Percentiles rank a stretch among this genome's conserved stretches.
Evolutionary conservation across 2,888 invertebrate genomes (phyloP).

Genomic region (Pseudococcus jackbeardsleyi): DNA sequence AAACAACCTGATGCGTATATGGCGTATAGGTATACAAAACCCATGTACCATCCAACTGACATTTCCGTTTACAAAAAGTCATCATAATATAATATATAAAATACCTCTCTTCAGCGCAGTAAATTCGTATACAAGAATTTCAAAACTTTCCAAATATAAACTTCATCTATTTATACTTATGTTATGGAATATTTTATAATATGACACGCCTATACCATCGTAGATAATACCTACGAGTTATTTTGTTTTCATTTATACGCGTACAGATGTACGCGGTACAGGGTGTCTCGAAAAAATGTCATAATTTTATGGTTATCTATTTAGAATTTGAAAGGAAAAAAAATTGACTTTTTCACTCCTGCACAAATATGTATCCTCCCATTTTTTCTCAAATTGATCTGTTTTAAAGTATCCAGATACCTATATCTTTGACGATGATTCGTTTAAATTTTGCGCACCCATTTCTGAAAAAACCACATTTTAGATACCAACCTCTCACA

Average conservation of each 20-base stretch:
- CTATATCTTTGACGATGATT: background rate
- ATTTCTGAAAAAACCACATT: background rate
- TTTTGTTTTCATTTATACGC: constrained; percentile 11
- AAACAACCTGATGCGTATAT: background rate
- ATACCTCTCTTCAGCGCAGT: background rate
- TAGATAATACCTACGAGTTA: background rate
- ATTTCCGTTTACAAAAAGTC: constrained; percentile 38
- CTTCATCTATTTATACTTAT: background rate
- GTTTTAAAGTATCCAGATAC: background rate
- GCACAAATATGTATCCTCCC: no score
- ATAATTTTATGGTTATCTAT: background rate
- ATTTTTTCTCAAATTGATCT: background rate
- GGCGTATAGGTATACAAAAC: background rate
- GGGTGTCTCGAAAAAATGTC: background rate
- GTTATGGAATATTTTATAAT: constrained; percentile 29
- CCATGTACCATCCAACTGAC: constrained; percentile 19
- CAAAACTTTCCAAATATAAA: constrained; percentile 19
- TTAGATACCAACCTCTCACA: background rate
- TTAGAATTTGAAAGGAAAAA: no score
- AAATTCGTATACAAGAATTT: constrained; percentile 28
- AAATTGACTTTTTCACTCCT: no score
- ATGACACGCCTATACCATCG: constrained; percentile 14
- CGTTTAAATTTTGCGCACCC: background rate
- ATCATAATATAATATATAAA: constrained; percentile 14
- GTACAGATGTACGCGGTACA: background rate